phyloP scores from a whole-genome alignment of 2,113 vertebrate genomes.

The Myocastor coypus region DNA sequence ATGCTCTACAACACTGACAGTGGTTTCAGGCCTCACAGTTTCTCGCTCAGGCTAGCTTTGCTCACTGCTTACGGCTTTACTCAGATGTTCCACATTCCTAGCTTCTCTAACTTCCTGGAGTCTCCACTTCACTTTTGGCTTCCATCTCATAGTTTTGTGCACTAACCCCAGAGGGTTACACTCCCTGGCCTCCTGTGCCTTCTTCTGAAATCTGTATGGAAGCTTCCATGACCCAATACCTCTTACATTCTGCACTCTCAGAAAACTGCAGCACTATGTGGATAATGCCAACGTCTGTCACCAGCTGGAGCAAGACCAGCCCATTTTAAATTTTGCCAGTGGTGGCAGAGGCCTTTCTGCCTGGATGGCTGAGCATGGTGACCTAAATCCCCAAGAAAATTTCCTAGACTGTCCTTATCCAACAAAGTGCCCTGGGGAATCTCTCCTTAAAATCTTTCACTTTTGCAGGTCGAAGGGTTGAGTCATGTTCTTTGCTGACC shows the following conservation, averaged over 20 bases:
- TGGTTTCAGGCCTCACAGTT: background rate
- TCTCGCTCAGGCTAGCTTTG: background rate
- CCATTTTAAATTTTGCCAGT: background rate
- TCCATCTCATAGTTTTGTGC: background rate
- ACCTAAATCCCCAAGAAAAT: background rate
- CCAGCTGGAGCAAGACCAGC: background rate
- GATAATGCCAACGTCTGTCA: background rate
- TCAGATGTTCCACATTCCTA: background rate
- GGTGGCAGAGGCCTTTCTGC: background rate
- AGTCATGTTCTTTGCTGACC: background rate
- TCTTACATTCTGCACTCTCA: background rate
- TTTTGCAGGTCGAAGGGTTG: background rate
- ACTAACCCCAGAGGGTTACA: background rate
- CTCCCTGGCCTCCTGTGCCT: background rate
- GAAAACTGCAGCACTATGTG: background rate
- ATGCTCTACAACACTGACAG: background rate
- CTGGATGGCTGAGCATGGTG: background rate
- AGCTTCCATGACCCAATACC: background rate
- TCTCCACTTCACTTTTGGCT: background rate
- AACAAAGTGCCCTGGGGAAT: background rate
- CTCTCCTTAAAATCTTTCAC: background rate
- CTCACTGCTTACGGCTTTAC: background rate
- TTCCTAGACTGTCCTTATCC: background rate
- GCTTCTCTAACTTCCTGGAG: background rate
- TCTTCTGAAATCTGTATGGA: background rate